A percentile compares a stretch with the other conserved stretches of the same genome.
Evolutionary conservation across 2,113 vertebrate genomes (phyloP).

Genomic region (Morone saxatilis): DNA sequence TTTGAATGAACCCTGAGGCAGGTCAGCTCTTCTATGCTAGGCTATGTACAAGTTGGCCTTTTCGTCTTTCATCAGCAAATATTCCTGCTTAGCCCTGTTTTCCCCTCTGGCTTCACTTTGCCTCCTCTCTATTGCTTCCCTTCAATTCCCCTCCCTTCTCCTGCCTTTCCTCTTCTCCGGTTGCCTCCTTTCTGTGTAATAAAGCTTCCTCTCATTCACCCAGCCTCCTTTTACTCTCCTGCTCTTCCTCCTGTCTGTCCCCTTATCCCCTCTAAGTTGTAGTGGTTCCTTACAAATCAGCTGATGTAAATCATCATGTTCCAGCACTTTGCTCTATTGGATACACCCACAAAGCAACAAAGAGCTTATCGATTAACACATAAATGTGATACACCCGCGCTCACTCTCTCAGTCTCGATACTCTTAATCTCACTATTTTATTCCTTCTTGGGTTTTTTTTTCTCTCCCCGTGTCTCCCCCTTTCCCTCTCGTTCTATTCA

Average conservation of each 20-base stretch:
- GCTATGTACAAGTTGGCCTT: slow-evolving; percentile 56
- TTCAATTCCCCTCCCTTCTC: slow-evolving; percentile 2
- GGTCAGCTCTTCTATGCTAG: slow-evolving; percentile 51
- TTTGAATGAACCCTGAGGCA: slow-evolving; percentile 68
- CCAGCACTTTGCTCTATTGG: slow-evolving; percentile 65
- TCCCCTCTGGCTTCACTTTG: slow-evolving; percentile 58
- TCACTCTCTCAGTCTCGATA: slow-evolving; percentile 29
- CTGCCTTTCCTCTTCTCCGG: slow-evolving; percentile 9
- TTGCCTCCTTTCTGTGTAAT: slow-evolving; percentile 14
- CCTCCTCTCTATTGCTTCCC: slow-evolving; percentile 34
- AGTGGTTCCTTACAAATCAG: slow-evolving; percentile 54
- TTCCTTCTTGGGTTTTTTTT: neutral
- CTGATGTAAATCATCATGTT: slow-evolving; percentile 73
- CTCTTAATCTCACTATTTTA: slow-evolving; percentile 46
- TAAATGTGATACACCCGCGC: slow-evolving; percentile 59
- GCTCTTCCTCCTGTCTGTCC: slow-evolving; percentile 9
- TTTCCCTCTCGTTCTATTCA: neutral
- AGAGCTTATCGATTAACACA: slow-evolving; percentile 71
- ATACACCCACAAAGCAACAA: slow-evolving; percentile 66
- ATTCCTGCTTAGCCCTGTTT: slow-evolving; percentile 56
- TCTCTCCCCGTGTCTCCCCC: neutral
- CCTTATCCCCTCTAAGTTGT: slow-evolving; percentile 24
- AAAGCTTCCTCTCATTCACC: slow-evolving; percentile 11
- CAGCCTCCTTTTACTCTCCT: neutral
- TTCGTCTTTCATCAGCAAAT: slow-evolving; percentile 74